Evolutionary conservation across 2,113 vertebrate species (phyloP), one percentile per base, ranked within the genome.

Genomic region (Megaleporinus macrocephalus): DNA sequence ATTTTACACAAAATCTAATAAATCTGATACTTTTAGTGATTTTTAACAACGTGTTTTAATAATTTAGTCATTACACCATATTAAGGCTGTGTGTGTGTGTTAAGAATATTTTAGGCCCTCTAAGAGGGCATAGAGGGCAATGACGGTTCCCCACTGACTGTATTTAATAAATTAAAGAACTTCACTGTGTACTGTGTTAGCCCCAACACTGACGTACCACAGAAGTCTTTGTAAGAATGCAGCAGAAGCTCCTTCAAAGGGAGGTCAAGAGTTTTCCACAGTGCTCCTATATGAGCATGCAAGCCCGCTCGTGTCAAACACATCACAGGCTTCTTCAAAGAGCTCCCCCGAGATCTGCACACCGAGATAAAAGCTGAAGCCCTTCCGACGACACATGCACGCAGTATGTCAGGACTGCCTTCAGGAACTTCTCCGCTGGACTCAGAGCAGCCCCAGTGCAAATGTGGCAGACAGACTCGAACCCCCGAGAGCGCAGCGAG

Each of bases 381-480:
- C 27, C 57, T 20, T 71, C 12, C n/a, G 73, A 63, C 44, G 44
- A 61, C 36, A 62, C n/a, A 63, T 27, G 15, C 6, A 49, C 1
- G 16, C 53, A 29, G 33, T 44, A 24, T 55, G 10, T 69, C 26
- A 44, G 24, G 29, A 41, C 15, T 29, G 24, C 16, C 51, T 63
- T 33, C 20, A 59, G 26, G 61, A 44, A 71, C 6, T 57, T 20
- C 55, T n/a, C 20, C 55, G 3, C 15, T 53, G 5, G 51, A 53
- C 51, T 22, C 44, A 5, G 22, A 1, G n/a, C 13, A 55, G 33
- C 68, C 5, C 63, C 14, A 53, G 65, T 66, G 27, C 70, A 79
- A 51, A 82, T 82, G 80, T 82, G 76, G 79, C 70, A 61, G 72
- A 62, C 44, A 73, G 26, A 13, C 53, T 36, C 15, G 12, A 74